A percentile compares a stretch with the other conserved stretches of the same genome.
phyloP scores from a whole-genome alignment of 2,888 invertebrate genomes.

The Eristalis arbustorum region DNA sequence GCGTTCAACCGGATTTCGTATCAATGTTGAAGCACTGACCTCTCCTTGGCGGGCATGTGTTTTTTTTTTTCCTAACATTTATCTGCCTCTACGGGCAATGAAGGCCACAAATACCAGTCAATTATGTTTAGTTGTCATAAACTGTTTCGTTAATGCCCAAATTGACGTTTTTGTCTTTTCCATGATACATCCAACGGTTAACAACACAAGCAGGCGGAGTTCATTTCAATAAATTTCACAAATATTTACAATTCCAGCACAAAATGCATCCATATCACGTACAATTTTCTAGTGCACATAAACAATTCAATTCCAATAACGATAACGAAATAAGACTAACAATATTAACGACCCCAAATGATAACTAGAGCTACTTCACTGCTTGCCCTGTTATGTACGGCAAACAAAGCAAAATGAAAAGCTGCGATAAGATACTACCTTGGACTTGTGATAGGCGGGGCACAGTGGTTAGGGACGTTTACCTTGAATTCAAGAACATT shows the following conservation, averaged over 20 bases:
- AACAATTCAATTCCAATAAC: background rate
- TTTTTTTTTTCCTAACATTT: background rate
- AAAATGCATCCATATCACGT: background rate
- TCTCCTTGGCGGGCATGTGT: background rate
- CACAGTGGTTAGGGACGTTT: constrained; percentile 15
- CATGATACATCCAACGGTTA: background rate
- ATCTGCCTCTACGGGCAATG: background rate
- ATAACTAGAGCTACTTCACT: background rate
- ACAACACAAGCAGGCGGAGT: background rate
- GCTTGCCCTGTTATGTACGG: background rate
- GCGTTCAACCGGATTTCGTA: background rate
- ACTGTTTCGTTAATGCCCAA: background rate
- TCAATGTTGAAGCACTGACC: background rate
- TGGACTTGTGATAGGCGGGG: constrained; percentile 25
- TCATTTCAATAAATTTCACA: background rate
- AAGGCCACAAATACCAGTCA: background rate
- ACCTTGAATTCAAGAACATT: constrained; percentile 12
- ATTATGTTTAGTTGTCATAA: background rate
- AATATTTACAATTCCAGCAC: background rate
- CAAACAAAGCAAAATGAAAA: constrained; percentile 10
- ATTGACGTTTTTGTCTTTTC: background rate
- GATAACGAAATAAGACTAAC: background rate
- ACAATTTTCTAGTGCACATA: background rate
- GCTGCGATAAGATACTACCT: constrained; percentile 27
- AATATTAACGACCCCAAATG: background rate